Evolutionary conservation across 2,888 invertebrate species (phyloP).

Genomic region (Microctonus brassicae): DNA sequence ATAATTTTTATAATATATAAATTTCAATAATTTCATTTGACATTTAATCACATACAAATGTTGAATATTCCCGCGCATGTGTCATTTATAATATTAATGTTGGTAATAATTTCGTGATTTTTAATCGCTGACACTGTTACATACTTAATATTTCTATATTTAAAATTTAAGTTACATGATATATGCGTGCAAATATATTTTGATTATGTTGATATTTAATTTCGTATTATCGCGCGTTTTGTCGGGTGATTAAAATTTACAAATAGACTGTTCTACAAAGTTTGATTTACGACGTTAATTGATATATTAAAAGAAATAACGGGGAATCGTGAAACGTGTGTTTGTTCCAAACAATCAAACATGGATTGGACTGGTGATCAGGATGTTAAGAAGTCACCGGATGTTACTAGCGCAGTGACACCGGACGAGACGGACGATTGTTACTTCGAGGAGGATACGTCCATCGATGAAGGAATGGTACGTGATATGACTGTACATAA

Average conservation of each 20-base stretch:
- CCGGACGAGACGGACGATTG: slow-evolving; percentile 63
- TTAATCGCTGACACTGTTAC: not conserved
- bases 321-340: not conserved
- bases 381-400: slow-evolving; percentile 57
- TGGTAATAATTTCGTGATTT: not conserved
- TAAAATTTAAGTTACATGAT: not conserved
- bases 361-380: slow-evolving; percentile 64
- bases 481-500: slow-evolving; percentile 48
- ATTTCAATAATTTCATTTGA: not conserved
- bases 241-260: not conserved
- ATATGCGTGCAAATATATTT: not conserved
- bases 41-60: not conserved
- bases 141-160: no score
- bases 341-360: slow-evolving; percentile 17
- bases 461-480: slow-evolving; percentile 67
- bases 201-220: not conserved
- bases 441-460: slow-evolving; percentile 63
- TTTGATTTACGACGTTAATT: not conserved
- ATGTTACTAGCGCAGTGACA: slow-evolving; percentile 52
- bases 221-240: not conserved
- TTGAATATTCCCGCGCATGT: not conserved
- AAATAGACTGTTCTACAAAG: not conserved
- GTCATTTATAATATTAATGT: not conserved
- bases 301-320: not conserved
- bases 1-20: not conserved